Evolutionary conservation across 2,888 invertebrate species (phyloP), one percentile per base, ranked within the genome.

Genomic region (Scelioninae gen. 1): DNA sequence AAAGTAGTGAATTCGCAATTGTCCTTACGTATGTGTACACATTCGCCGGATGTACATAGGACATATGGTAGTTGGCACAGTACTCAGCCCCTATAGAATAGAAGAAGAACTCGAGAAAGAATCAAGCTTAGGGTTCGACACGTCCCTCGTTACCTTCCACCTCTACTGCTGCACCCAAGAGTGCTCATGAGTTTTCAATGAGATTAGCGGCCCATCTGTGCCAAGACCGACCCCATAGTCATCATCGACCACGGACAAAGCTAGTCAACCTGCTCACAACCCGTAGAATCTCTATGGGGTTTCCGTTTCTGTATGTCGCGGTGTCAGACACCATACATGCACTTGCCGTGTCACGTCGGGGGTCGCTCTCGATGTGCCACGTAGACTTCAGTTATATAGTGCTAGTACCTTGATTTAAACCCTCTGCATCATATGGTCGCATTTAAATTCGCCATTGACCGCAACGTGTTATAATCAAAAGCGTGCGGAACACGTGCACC

Each of bases 121-220:
- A n/a, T n/a, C n/a, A n/a, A n/a, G n/a, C n/a, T n/a, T n/a, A n/a
- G n/a, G n/a, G n/a, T n/a, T n/a, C n/a, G n/a, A n/a, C n/a, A n/a
- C n/a, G n/a, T n/a, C n/a, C n/a, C n/a, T n/a, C n/a, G n/a, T n/a
- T n/a, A n/a, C n/a, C n/a, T n/a, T n/a, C n/a, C n/a, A n/a, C n/a
- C n/a, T n/a, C n/a, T n/a, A n/a, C n/a, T n/a, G n/a, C n/a, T n/a
- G n/a, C n/a, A n/a, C n/a, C n/a, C n/a, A n/a, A n/a, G n/a, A n/a
- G n/a, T n/a, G n/a, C n/a, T n/a, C n/a, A n/a, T n/a, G n/a, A n/a
- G n/a, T n/a, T n/a, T n/a, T n/a, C n/a, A n/a, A n/a, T n/a, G n/a
- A n/a, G n/a, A 92, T 92, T 92, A 92, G 90, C 91, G 89, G 90
- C 90, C 91, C 92, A 92, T 92, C 92, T 92, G 92, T 92, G 91